Evolutionary conservation across 2,797 vertebrate species (phyloP), one percentile per base, ranked within the genome.

Genomic region (Acipenser oxyrinchus): DNA sequence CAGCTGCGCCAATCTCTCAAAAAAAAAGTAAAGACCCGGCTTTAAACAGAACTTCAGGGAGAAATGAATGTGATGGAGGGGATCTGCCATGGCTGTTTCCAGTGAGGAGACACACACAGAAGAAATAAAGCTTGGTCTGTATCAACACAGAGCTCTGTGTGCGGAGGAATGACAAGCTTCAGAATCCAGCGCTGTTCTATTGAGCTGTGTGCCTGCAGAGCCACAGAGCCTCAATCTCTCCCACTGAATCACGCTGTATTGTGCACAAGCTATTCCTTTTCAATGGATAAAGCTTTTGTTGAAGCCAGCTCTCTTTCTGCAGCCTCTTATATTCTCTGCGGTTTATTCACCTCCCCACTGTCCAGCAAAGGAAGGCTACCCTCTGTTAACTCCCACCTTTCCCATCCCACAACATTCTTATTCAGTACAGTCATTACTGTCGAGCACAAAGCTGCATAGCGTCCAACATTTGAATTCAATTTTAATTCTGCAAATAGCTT

Each of bases 11-110:
- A 74, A 78, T 86, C 81, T 81, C 83, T 84, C 82, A 79, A 79
- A 76, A 81, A 84, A 37, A 37, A 82, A 89, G 87, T 90, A 89
- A 89, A 91, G 89, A 90, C 87, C 78, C 81, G 79, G 82, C 85
- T 89, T 87, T 89, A 88, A 37, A 89, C 88, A 88, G 89, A 91
- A 90, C 88, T 87, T 88, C 77, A 81, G 88, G 88, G 88, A 91
- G 84, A 77, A 84, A 86, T 89, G 87, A 88, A 81, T 81, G 75
- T 76, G 83, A 73, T 71, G 76, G 80, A 86, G 80, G 78, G 68
- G 78, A 72, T 58, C 75, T 82, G 58, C 74, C 72, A 80, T 66
- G 72, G 76, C 73, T 67, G 78, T 74, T 80, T 60, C 15, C 76
- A 52, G 75, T 70, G 23, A 70, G 74, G 78, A 75, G 78, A 61